Base-by-base conservation (phyloP, 2,113 vertebrate species). In the Excalfactoria chinensis region DNA sequence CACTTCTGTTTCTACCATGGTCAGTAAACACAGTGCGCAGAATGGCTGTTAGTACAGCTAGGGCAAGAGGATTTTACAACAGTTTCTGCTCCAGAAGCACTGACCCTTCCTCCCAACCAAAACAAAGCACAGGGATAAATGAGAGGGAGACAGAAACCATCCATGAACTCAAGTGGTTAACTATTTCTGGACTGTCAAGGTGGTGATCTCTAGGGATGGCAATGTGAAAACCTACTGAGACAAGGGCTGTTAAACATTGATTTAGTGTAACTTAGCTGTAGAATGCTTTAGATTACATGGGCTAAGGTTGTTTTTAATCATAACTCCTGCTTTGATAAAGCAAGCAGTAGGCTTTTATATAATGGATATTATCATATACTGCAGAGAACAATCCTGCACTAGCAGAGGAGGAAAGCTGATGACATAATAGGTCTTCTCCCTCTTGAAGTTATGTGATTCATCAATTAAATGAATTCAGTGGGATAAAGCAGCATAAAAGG, bases 191-290 rank as follows among this genome's bases (percentile, higher is more conserved):
- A 81, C 23, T 26, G 58, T 44, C 72, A 58, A 86, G 64, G 78
- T 86, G 76, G 40, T 64, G 76, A 89, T 91, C 75, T 89, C 93
- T 89, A 93, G 91, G 71, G 82, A 80, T 48, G 68, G 43, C 86
- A 93, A 93, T 95, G 87, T 25, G 60, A 91, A 86, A 93, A 83
- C 75, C 72, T 93, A 93, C 92, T 74, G 89, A 86, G 79, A 85
- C 60, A 72, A 69, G 82, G 30, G 83, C 94, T 85, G 94, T 94
- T 94, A 93, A 94, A 93, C 79, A 79, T 0, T 30, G 58, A 48
- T 28, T 81, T 91, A 85, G 85, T 74, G 88, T 91, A 93, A 86
- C 82, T 89, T 26, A 75, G 79, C 85, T 60, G 72, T 13, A 49
- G 88, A 91, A 80, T 53, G 93, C 79, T 84, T 93, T 85, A 89